Evolutionary conservation across 1,140 invertebrate genomes (phyloP).

Genomic region (Drosophila ogumai): DNA sequence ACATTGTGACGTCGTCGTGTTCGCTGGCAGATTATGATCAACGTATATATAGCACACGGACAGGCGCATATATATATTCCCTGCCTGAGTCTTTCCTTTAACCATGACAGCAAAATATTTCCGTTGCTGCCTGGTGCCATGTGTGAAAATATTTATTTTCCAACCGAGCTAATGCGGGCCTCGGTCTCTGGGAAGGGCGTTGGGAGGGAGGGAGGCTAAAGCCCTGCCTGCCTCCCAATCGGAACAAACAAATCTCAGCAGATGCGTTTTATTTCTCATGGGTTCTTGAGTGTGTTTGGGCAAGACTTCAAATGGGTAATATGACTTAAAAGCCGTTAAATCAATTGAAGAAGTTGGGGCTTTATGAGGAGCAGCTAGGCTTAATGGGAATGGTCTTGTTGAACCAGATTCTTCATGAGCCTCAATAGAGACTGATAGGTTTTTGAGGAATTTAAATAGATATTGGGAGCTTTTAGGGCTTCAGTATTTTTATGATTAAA

Average conservation of each 20-base stretch:
- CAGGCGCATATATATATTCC: slow-evolving; percentile 20
- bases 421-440: slow-evolving; percentile 18
- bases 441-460: not conserved
- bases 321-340: slow-evolving; percentile 28
- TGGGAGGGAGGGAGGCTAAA: not conserved
- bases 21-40: slow-evolving; percentile 52
- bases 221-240: slow-evolving; percentile 15
- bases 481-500: not conserved
- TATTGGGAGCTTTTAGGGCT: not conserved
- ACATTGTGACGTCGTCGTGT: slow-evolving; percentile 63
- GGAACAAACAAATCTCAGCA: slow-evolving; percentile 32
- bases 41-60: slow-evolving; percentile 35
- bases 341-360: slow-evolving; percentile 32
- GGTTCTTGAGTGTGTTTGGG: slow-evolving; percentile 31
- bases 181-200: not conserved
- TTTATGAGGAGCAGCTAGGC: slow-evolving; percentile 7
- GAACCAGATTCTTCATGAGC: slow-evolving; percentile 34
- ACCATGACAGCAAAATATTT: slow-evolving; percentile 74
- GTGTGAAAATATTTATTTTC: slow-evolving; percentile 67
- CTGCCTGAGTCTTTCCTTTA: slow-evolving; percentile 55
- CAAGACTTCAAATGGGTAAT: slow-evolving; percentile 37
- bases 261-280: slow-evolving; percentile 32
- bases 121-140: slow-evolving; percentile 55
- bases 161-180: slow-evolving; percentile 37
- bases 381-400: slow-evolving; percentile 19